Conservation (phyloP, 1,140 invertebrate genomes). For the Limonius californicus region DNA sequence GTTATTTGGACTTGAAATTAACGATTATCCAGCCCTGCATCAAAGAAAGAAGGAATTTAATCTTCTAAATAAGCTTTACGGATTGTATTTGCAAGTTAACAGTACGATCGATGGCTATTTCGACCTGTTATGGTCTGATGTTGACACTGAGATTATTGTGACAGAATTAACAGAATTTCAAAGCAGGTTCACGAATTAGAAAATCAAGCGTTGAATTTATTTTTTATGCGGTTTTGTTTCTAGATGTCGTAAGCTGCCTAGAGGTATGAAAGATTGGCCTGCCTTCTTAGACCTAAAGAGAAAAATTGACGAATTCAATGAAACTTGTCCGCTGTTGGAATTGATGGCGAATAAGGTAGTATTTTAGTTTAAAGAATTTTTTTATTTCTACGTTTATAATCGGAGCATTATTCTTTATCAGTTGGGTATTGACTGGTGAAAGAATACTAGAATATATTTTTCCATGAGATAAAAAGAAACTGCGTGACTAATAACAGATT, state of each 20-base stretch:
- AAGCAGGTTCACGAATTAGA: slow-evolving; percentile 51
- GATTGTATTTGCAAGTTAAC: slow-evolving; percentile 75
- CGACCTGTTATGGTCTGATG: slow-evolving; percentile 76
- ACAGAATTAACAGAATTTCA: slow-evolving; percentile 78
- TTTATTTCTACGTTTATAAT: too few species aligned
- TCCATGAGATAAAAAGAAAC: too few species aligned
- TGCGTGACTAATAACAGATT: too few species aligned
- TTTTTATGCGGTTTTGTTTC: slow-evolving; percentile 16
- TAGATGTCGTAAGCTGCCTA: slow-evolving; percentile 74
- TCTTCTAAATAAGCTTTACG: slow-evolving; percentile 78
- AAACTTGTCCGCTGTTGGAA: slow-evolving; percentile 81
- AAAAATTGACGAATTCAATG: slow-evolving; percentile 87
- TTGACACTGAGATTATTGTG: slow-evolving; percentile 80
- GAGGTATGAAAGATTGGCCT: slow-evolving; percentile 83
- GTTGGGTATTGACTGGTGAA: too few species aligned
- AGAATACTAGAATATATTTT: too few species aligned
- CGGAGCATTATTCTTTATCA: too few species aligned
- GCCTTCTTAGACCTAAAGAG: slow-evolving; percentile 82
- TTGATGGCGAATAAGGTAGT: slow-evolving; percentile 80
- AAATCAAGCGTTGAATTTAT: too few species aligned
- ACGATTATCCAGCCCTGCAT: slow-evolving; percentile 74
- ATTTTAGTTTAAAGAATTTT: too few species aligned
- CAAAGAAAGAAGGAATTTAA: slow-evolving; percentile 79
- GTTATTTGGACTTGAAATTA: slow-evolving; percentile 74
- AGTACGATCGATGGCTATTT: slow-evolving; percentile 80